Evolutionary conservation across 2,888 invertebrate species (phyloP), one percentile per base, ranked within the genome.

Genomic region (Xylota sylvarum): DNA sequence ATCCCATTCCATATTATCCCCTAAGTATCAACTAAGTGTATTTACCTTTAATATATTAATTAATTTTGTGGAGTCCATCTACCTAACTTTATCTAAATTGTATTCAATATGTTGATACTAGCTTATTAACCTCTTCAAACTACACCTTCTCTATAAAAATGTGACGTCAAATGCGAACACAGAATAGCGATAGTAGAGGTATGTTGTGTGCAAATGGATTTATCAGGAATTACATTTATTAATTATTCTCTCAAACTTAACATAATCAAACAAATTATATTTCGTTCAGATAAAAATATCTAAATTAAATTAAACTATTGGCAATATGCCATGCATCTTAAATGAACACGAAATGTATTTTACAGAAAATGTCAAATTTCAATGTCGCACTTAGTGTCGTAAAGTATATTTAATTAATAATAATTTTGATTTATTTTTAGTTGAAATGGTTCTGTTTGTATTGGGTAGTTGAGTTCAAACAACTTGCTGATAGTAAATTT

Each of bases 191-290:
- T 50, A 50, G 23, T 23, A 23, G n/a, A n/a, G n/a, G n/a, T 50
- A 1, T 50, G 23, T 12, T 46, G 48, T 48, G 23, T 50, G 19
- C 50, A 23, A 23, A 23, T 4, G 50, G 23, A 50, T 50, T 23
- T 23, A 50, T 50, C 23, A 50, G 19, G 23, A 50, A 23, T 50
- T 23, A 23, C 23, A 50, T 50, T 50, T 50, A 50, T 50, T 50
- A 50, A 23, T 50, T 23, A 23, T 23, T 23, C 12, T 23, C 10
- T 1, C 7, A 7, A 17, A n/a, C 40, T 43, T 6, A 43, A 12
- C 43, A 43, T 43, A 43, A n/a, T 40, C n/a, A 40, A n/a, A 40
- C n/a, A 40, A 43, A 43, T 43, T 43, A 43, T 14, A 43, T 43
- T 43, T 43, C 6, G 14, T 43, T 43, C 3, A 23, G 23, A 23